These are phyloP conservation scores for Alethe castanea DNA, from an alignment of 2,113 vertebrate species.

Conservation along the genomic window DNA sequence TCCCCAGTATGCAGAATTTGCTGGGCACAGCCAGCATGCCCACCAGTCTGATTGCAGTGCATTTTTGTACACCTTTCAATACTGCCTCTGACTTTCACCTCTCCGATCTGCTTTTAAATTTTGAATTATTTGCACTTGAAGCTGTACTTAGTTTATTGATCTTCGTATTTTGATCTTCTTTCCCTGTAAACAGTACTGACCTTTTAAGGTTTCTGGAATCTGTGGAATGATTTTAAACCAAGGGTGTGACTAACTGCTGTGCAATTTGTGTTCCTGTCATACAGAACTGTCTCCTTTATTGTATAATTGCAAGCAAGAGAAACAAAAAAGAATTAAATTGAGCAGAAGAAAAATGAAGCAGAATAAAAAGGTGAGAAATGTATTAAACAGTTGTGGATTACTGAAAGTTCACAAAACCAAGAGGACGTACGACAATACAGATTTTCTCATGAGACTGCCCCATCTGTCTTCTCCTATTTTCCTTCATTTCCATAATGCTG, in stretches of 20 bases:
- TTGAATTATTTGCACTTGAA: neutral
- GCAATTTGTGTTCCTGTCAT: neutral
- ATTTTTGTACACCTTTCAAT: neutral
- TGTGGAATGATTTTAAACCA: neutral
- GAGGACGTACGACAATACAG: neutral
- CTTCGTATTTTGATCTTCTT: neutral
- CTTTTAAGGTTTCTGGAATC: neutral
- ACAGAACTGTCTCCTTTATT: neutral
- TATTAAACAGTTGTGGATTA: neutral
- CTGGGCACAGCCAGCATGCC: neutral
- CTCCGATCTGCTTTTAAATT: neutral
- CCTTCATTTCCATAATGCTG: neutral
- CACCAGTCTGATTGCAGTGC: neutral
- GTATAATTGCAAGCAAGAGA: neutral
- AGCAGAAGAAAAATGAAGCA: neutral
- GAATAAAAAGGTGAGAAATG: neutral
- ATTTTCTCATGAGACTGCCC: neutral
- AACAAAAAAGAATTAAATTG: neutral
- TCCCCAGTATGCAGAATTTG: neutral
- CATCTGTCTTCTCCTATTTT: neutral
- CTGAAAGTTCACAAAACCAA: neutral
- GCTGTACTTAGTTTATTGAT: neutral
- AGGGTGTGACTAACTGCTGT: neutral
- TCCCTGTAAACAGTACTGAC: neutral
- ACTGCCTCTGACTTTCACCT: neutral